Base-by-base conservation (phyloP, 2,113 vertebrate genomes). In the Seriola dumerili region DNA sequence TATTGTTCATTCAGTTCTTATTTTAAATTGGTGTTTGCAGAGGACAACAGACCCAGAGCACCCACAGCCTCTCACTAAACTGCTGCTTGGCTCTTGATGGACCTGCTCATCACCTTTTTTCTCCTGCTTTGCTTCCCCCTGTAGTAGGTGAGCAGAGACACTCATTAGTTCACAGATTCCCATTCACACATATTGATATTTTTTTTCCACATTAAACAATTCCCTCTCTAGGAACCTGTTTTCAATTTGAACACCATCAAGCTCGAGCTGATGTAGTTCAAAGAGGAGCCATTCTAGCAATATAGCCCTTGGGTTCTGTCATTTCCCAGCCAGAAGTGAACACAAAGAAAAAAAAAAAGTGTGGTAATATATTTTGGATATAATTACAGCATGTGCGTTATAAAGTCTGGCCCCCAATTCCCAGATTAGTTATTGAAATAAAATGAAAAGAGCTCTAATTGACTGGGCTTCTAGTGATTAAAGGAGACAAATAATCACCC, bases 361-460 rank as follows among this genome's bases (percentile, higher is more conserved):
- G 17, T 19, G 91, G 86, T 90, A 92, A 93, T 94, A 91, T 85
- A 91, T 92, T 89, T 79, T 72, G 76, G 57, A 91, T 91, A 86
- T 87, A 92, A 61, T 80, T 78, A 90, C 91, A 75, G 65, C 68
- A 86, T 65, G 81, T 86, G 85, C 62, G 80, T 89, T 87, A 85
- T 86, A 79, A 84, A 89, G 75, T 83, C 63, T 25, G 59, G 76
- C 82, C 77, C 69, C 80, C 72, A 88, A 91, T 94, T 96, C 94
- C 94, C 95, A 80, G 50, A 91, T 92, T 95, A 94, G 94, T 95
- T 96, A 96, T 95, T 96, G 94, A 95, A 96, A 95, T 96, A 94
- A 96, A 96, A 96, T 96, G 94, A 96, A 97, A 96, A 96, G 92
- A 95, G 89, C 91, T 96, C 93, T 96, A 96, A 97, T 96, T 97